phyloP scores from a whole-genome alignment of 2,888 invertebrate genomes.

The Cosmopolites sordidus region DNA sequence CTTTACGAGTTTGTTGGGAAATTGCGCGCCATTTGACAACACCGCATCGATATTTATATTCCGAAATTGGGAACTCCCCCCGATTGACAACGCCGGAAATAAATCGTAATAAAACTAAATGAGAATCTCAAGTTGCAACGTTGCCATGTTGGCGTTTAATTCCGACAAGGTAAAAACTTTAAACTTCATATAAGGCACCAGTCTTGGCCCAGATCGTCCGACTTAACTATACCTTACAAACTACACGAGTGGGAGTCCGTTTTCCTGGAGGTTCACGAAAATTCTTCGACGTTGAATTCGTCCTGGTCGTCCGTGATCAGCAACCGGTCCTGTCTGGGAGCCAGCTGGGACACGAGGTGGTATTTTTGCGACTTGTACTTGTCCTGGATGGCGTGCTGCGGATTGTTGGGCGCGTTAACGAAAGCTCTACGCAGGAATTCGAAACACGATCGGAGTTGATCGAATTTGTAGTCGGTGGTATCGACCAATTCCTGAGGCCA shows the following conservation, averaged over 20 bases:
- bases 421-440: conserved; percentile 67
- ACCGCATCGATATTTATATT: too few species aligned
- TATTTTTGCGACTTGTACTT: conserved; percentile 79
- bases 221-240: background rate
- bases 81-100: too few species aligned
- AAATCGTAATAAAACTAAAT: too few species aligned
- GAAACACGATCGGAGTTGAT: conserved; percentile 64
- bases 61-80: too few species aligned
- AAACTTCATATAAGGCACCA: conserved; percentile 20
- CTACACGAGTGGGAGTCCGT: too few species aligned
- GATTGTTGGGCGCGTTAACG: conserved; percentile 57
- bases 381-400: conserved; percentile 51
- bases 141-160: too few species aligned
- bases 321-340: conserved; percentile 23
- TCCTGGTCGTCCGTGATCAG: background rate
- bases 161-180: too few species aligned
- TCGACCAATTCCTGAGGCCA: conserved; percentile 66
- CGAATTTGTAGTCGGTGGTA: conserved; percentile 64
- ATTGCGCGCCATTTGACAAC: too few species aligned
- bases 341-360: conserved; percentile 39
- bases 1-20: too few species aligned
- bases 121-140: too few species aligned
- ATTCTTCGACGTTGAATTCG: too few species aligned
- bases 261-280: too few species aligned
- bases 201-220: conserved; percentile 12